Evolutionary conservation across 2,113 vertebrate species (phyloP).

Genomic region (Pantherophis guttatus): DNA sequence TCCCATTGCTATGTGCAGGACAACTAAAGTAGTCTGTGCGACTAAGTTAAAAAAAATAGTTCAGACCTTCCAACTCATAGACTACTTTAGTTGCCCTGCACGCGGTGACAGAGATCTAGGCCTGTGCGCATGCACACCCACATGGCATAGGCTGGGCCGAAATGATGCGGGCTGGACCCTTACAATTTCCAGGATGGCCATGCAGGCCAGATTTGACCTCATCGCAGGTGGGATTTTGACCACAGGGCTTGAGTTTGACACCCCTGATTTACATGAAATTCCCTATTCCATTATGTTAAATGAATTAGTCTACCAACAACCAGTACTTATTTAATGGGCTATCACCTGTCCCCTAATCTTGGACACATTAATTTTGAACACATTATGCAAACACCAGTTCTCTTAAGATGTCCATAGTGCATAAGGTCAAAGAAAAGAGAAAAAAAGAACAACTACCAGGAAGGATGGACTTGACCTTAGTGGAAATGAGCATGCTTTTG

Average conservation of each 20-base stretch:
- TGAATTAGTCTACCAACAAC: background rate
- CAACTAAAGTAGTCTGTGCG: too few relatives aligned
- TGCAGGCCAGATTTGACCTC: too few relatives aligned
- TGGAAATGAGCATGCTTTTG: background rate
- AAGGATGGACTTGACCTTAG: background rate
- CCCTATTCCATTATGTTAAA: background rate
- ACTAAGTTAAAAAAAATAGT: too few relatives aligned
- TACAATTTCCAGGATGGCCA: too few relatives aligned
- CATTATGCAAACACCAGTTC: background rate
- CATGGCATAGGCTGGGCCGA: too few relatives aligned
- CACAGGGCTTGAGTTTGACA: too few relatives aligned
- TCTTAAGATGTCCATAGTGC: background rate
- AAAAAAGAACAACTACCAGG: background rate
- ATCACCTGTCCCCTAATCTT: background rate
- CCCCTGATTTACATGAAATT: background rate
- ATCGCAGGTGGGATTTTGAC: too few relatives aligned
- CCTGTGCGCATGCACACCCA: too few relatives aligned
- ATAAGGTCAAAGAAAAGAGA: background rate
- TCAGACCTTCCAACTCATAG: too few relatives aligned
- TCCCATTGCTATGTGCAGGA: accelerated
- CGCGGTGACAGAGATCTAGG: too few relatives aligned
- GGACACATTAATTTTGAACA: background rate
- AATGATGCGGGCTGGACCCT: too few relatives aligned
- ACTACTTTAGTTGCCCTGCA: too few relatives aligned
- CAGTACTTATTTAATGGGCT: background rate